A percentile compares a stretch with the other conserved stretches of the same genome.
phyloP scores from a whole-genome alignment of 1,140 invertebrate genomes.

The Battus philenor region DNA sequence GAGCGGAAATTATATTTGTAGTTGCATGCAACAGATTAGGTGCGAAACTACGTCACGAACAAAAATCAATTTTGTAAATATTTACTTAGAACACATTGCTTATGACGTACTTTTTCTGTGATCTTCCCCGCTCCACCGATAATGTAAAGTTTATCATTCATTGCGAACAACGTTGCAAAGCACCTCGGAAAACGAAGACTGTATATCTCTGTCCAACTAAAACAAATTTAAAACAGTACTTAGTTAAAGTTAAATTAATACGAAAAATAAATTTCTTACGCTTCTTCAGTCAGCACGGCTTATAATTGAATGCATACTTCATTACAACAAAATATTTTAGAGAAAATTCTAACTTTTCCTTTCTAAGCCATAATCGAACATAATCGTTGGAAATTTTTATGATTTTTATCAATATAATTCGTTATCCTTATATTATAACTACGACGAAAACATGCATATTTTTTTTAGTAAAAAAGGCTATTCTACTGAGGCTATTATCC shows the following conservation, averaged over 20 bases:
- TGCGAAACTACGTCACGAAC: neutral
- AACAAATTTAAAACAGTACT: too few relatives aligned
- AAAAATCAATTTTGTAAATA: neutral
- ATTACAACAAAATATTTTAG: too few relatives aligned
- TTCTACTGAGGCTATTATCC: too few relatives aligned
- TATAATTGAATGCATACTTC: too few relatives aligned
- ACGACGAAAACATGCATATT: too few relatives aligned
- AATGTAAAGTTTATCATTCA: slow-evolving; percentile 77
- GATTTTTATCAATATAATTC: too few relatives aligned
- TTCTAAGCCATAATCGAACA: too few relatives aligned
- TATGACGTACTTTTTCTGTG: slow-evolving; percentile 46
- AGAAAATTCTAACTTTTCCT: slow-evolving; percentile 1
- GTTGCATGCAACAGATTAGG: neutral
- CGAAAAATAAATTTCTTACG: neutral
- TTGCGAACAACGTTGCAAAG: slow-evolving; percentile 75
- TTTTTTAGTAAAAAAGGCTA: too few relatives aligned
- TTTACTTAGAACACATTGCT: neutral
- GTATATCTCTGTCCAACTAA: slow-evolving; percentile 77
- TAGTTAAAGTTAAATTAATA: too few relatives aligned
- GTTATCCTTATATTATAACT: too few relatives aligned
- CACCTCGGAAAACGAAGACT: slow-evolving; percentile 70
- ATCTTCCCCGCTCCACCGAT: slow-evolving; percentile 78
- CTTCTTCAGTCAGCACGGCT: neutral
- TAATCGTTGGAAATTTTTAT: too few relatives aligned
- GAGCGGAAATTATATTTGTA: slow-evolving; percentile 7